Evolutionary conservation across 2,888 invertebrate species (phyloP).

Genomic region (Agelastica alni): DNA sequence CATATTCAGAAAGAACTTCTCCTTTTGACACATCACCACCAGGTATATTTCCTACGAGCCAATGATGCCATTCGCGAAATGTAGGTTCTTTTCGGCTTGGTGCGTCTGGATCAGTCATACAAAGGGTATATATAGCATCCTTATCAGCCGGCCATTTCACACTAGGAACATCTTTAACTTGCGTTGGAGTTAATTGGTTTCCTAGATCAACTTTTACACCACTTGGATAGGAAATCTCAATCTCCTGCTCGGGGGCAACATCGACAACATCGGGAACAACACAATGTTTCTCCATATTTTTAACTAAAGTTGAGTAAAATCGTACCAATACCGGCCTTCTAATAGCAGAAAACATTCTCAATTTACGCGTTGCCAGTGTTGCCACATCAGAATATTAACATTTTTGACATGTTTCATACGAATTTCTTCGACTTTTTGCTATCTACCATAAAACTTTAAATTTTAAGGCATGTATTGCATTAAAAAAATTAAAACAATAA

Average conservation of each 20-base stretch:
- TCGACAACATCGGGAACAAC: slow-evolving; percentile 52
- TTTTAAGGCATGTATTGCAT: too few species aligned
- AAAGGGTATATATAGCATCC: slow-evolving; percentile 61
- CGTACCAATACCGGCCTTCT: slow-evolving; percentile 22
- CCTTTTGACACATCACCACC: slow-evolving; percentile 71
- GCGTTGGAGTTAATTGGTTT: slow-evolving; percentile 46
- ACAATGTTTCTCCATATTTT: slow-evolving; percentile 48
- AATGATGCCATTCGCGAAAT: slow-evolving; percentile 88
- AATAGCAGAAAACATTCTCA: slow-evolving; percentile 29
- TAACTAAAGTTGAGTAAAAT: slow-evolving; percentile 35
- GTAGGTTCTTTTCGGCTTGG: slow-evolving; percentile 79
- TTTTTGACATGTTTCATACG: too few species aligned
- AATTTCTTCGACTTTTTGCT: too few species aligned
- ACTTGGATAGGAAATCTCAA: slow-evolving; percentile 44
- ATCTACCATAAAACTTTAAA: too few species aligned
- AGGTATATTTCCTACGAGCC: slow-evolving; percentile 87
- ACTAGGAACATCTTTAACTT: slow-evolving; percentile 54
- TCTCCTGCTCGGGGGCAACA: slow-evolving; percentile 42
- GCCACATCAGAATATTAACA: too few species aligned
- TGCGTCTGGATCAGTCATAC: slow-evolving; percentile 79
- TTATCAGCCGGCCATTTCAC: slow-evolving; percentile 60
- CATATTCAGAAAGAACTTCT: slow-evolving; percentile 74
- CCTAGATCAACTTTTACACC: slow-evolving; percentile 45
- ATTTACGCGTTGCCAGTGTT: neutral
- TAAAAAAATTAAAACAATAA: too few species aligned